Conservation (phyloP, 2,888 invertebrate genomes). For the Allophyes oxyacanthae region DNA sequence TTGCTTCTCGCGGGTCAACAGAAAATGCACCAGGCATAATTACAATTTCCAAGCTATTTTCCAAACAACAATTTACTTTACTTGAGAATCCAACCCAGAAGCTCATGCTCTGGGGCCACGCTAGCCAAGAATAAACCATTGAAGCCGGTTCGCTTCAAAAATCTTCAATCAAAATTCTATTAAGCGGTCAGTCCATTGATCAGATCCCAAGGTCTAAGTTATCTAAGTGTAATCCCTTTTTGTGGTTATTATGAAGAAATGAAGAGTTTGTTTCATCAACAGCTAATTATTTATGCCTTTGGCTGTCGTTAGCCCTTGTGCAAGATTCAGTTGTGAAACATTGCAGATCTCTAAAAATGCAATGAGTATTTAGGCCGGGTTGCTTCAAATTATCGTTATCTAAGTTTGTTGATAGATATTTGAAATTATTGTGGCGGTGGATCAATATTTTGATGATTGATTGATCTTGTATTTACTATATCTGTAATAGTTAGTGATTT, state of each 20-base stretch:
- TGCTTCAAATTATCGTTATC: slow-evolving; percentile 43
- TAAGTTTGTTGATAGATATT: slow-evolving; percentile 16
- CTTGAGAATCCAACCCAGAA: too few species aligned
- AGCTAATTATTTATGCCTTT: slow-evolving; percentile 55
- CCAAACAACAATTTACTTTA: too few species aligned
- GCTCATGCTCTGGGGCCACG: too few species aligned
- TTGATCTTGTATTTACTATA: too few species aligned
- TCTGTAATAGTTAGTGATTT: too few species aligned
- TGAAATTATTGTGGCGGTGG: slow-evolving; percentile 2
- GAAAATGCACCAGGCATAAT: too few species aligned
- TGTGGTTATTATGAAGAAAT: slow-evolving; percentile 29
- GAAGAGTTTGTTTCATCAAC: slow-evolving; percentile 44
- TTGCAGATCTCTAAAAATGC: slow-evolving; percentile 33
- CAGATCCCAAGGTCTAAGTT: slow-evolving; percentile 32
- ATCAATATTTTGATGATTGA: too few species aligned
- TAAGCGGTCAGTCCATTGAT: slow-evolving; percentile 16
- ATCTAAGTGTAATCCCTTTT: slow-evolving; percentile 43
- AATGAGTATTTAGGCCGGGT: slow-evolving; percentile 47
- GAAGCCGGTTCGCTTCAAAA: slow-evolving; percentile 19
- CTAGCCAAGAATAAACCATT: too few species aligned
- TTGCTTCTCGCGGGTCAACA: too few species aligned
- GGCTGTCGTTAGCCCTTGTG: too few species aligned
- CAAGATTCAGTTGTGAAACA: slow-evolving; percentile 42
- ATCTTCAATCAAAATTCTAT: slow-evolving; percentile 20
- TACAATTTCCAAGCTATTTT: too few species aligned